Conservation (phyloP, 2,888 invertebrate species). For the Drosophila picticornis region DNA sequence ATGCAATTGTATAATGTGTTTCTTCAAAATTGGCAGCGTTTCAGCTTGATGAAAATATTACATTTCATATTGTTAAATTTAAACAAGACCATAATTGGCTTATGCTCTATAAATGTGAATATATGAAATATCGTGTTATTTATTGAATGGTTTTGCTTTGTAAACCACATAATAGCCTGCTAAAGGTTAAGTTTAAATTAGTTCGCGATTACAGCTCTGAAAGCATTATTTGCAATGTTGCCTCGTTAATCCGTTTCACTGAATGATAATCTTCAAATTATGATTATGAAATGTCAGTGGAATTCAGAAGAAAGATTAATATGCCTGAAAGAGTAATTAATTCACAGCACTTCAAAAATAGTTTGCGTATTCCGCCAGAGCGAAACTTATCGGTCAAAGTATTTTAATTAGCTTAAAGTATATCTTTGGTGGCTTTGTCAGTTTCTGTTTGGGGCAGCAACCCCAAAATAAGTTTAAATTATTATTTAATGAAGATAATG, state of each 20-base stretch:
- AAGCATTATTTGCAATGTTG: neutral
- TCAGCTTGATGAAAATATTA: neutral
- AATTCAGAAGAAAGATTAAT: neutral
- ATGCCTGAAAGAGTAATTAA: neutral
- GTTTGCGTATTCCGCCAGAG: neutral
- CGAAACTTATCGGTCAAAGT: neutral
- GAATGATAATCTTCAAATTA: neutral
- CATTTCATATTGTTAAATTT: neutral
- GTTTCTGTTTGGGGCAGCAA: slow-evolving; percentile 9
- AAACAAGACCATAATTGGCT: neutral
- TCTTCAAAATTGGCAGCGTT: neutral
- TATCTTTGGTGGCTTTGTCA: neutral
- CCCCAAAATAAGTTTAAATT: slow-evolving; percentile 21
- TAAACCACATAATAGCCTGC: neutral
- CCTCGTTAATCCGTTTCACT: neutral
- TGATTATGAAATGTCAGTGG: neutral
- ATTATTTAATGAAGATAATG: slow-evolving; percentile 11
- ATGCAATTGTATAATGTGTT: neutral
- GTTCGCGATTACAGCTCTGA: neutral
- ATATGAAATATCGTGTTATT: neutral
- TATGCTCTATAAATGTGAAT: neutral
- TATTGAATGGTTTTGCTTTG: neutral
- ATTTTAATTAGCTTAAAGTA: neutral
- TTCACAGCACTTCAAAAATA: neutral
- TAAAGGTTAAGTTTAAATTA: neutral